phyloP scores from a whole-genome alignment of 2,888 invertebrate species.

The Linnaemya vulpina region DNA sequence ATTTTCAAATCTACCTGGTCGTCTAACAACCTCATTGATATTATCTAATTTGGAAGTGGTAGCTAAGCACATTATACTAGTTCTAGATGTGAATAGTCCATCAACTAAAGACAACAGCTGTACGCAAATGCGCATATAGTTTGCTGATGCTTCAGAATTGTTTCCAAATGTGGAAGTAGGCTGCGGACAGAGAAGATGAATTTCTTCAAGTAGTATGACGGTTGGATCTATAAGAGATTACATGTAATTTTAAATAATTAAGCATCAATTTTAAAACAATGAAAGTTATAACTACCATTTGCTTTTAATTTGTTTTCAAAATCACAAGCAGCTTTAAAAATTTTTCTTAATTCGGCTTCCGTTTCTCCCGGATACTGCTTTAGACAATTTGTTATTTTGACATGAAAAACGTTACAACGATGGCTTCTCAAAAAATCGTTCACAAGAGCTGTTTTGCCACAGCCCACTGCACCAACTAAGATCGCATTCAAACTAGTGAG shows the following conservation, averaged over 20 bases:
- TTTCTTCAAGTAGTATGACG: constrained; percentile 83
- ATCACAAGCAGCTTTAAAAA: constrained; percentile 83
- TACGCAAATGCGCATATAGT: constrained; percentile 82
- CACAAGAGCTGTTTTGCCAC: constrained; percentile 85
- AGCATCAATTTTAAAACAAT: neutral
- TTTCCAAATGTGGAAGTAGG: constrained; percentile 67
- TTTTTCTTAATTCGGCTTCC: constrained; percentile 82
- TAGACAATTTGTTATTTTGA: constrained; percentile 79
- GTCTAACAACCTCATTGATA: constrained; percentile 83
- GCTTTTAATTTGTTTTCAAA: constrained; percentile 78
- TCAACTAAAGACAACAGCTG: constrained; percentile 84
- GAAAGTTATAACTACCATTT: constrained; percentile 65
- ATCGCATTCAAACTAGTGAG: constrained; percentile 75
- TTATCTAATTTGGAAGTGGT: constrained; percentile 84
- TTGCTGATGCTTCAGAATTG: constrained; percentile 76
- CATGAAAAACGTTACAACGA: constrained; percentile 83
- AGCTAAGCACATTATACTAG: constrained; percentile 84
- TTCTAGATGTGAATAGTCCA: constrained; percentile 77
- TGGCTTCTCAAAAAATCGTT: constrained; percentile 83
- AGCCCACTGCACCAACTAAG: constrained; percentile 84
- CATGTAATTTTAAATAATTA: neutral
- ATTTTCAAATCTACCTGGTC: constrained; percentile 85
- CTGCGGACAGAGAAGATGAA: constrained; percentile 83
- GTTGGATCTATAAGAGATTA: constrained; percentile 77
- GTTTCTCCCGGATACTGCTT: constrained; percentile 84